Conservation (phyloP, 2,888 invertebrate genomes). For the Dermolepida albohirtum region DNA sequence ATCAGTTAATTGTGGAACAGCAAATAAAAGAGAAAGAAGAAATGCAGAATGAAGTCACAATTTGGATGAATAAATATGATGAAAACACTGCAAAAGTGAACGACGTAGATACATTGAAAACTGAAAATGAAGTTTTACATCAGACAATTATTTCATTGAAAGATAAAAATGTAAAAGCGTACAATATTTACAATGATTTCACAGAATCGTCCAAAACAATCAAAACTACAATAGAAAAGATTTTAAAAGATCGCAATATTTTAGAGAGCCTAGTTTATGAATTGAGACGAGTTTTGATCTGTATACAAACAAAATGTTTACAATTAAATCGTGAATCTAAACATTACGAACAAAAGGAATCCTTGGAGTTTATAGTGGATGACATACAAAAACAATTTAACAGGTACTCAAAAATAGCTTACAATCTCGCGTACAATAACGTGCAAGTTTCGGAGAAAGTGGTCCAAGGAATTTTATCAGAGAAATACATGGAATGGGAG, state of each 20-base stretch:
- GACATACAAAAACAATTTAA: slow-evolving; percentile 54
- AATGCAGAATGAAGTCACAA: slow-evolving; percentile 46
- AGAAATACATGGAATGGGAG: slow-evolving; percentile 51
- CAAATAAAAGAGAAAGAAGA: slow-evolving; percentile 53
- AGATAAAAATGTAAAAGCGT: slow-evolving; percentile 46
- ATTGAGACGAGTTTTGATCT: slow-evolving; percentile 47
- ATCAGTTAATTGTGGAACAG: slow-evolving; percentile 55
- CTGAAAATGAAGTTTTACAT: slow-evolving; percentile 45
- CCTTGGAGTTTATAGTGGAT: slow-evolving; percentile 52
- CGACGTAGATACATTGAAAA: slow-evolving; percentile 45
- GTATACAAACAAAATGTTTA: slow-evolving; percentile 47
- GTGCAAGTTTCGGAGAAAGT: slow-evolving; percentile 48
- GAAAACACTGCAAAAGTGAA: slow-evolving; percentile 18
- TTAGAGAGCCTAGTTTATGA: slow-evolving; percentile 31
- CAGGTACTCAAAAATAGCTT: slow-evolving; percentile 50
- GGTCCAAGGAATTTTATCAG: slow-evolving; percentile 47
- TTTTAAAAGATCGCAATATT: slow-evolving; percentile 39
- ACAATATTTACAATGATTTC: slow-evolving; percentile 48
- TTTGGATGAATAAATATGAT: slow-evolving; percentile 35
- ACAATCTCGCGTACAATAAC: slow-evolving; percentile 49
- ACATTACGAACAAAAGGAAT: slow-evolving; percentile 52
- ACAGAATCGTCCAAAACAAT: slow-evolving; percentile 44
- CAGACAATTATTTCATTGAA: slow-evolving; percentile 49
- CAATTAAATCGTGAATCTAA: slow-evolving; percentile 47
- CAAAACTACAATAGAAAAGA: slow-evolving; percentile 45